These are phyloP conservation scores for Clunio marinus DNA, from an alignment of 2,888 invertebrate genomes.

Conservation along the genomic window DNA sequence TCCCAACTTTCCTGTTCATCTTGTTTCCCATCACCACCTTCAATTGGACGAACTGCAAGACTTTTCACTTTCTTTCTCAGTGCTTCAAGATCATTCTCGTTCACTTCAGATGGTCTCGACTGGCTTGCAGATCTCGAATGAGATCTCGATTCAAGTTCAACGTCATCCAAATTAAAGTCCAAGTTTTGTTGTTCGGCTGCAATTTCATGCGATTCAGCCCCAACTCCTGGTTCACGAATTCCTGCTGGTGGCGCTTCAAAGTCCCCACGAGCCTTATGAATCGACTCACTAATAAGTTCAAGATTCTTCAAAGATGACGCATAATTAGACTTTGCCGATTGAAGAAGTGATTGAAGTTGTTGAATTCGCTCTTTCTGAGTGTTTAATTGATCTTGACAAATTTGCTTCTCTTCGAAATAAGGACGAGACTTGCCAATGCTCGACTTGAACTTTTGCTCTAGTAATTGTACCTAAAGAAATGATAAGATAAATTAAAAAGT, in stretches of 20 bases:
- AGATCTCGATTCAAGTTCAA: conserved; percentile 42
- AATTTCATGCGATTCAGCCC: conserved; percentile 61
- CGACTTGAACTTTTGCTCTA: conserved; percentile 77
- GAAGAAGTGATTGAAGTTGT: conserved; percentile 71
- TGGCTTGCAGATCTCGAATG: conserved; percentile 42
- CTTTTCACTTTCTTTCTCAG: conserved; percentile 66
- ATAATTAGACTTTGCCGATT: conserved; percentile 70
- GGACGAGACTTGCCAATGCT: conserved; percentile 81
- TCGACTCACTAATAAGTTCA: conserved; percentile 89
- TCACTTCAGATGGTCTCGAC: conserved; percentile 46
- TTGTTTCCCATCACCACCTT: conserved; percentile 65
- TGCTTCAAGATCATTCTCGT: conserved; percentile 54
- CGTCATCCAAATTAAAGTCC: conserved; percentile 42
- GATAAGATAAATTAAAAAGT: background rate
- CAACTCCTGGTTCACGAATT: conserved; percentile 66
- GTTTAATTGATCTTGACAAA: conserved; percentile 79
- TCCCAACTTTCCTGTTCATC: conserved; percentile 66
- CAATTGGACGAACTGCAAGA: conserved; percentile 68
- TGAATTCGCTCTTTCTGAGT: conserved; percentile 82
- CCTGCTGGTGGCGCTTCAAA: conserved; percentile 47
- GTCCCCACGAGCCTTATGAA: conserved; percentile 58
- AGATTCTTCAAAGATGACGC: conserved; percentile 75
- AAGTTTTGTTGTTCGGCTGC: conserved; percentile 49
- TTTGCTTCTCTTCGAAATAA: conserved; percentile 86
- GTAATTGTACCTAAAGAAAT: conserved; percentile 59